Conservation (phyloP, 2,888 invertebrate species). For the Tricholauxania praeusta region DNA sequence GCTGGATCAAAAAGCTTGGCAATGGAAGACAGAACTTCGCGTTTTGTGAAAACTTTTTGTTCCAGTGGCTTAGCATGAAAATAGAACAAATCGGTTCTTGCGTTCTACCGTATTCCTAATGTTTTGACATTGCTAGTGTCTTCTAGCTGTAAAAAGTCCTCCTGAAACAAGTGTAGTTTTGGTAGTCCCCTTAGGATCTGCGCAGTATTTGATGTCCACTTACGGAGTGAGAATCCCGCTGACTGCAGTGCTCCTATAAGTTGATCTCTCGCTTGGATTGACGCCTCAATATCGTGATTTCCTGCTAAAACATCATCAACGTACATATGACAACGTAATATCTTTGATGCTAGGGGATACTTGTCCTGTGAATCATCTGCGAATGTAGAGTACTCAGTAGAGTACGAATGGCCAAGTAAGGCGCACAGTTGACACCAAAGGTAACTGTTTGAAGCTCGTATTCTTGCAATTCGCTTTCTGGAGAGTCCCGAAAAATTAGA, state of each 20-base stretch:
- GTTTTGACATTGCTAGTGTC: neutral
- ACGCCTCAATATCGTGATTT: constrained; percentile 30
- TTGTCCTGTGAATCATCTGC: neutral
- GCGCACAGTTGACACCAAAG: constrained; percentile 45
- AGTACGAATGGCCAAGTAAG: constrained; percentile 42
- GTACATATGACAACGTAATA: neutral
- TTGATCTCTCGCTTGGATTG: constrained; percentile 23
- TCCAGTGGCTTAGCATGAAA: neutral
- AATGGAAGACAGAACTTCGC: neutral
- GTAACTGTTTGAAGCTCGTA: constrained; percentile 4
- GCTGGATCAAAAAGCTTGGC: neutral
- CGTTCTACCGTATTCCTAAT: neutral
- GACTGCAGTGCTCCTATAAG: constrained; percentile 22
- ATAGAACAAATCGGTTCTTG: constrained; percentile 1
- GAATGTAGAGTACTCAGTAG: constrained; percentile 37
- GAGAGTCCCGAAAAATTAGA: constrained; percentile 39
- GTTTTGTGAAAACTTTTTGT: too few relatives aligned
- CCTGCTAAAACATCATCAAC: constrained; percentile 35
- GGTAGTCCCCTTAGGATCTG: neutral
- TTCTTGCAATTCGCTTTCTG: constrained; percentile 17
- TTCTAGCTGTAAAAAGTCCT: neutral
- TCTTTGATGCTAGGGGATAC: neutral
- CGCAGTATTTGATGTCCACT: neutral
- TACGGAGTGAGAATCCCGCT: constrained; percentile 37
- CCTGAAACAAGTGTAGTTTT: neutral